These are phyloP conservation scores for Nyctereutes procyonoides DNA, from an alignment of 2,113 vertebrate species.

Conservation along the genomic window DNA sequence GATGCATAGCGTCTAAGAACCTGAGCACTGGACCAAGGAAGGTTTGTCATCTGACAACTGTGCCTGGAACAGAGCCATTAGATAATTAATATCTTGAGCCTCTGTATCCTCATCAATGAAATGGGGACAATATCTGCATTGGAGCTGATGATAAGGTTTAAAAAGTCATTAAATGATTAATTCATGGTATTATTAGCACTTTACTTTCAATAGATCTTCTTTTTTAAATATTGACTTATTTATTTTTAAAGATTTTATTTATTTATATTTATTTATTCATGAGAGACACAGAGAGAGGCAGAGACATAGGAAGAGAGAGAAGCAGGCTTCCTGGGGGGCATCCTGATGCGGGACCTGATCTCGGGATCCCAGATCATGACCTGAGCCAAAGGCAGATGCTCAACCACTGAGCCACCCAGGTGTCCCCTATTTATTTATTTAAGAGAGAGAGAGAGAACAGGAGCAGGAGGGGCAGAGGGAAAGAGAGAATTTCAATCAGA, in stretches of 20 bases:
- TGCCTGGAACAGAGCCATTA: background rate
- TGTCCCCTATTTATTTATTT: too few species aligned
- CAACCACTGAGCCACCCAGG: too few species aligned
- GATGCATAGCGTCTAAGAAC: background rate
- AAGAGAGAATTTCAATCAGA: background rate
- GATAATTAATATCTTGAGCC: background rate
- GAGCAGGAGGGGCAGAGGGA: background rate
- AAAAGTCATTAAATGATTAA: background rate
- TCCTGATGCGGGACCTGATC: too few species aligned
- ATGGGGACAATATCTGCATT: background rate
- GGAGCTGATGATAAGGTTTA: background rate
- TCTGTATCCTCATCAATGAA: background rate
- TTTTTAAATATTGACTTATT: background rate
- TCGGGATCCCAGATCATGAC: too few species aligned
- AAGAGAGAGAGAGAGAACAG: background rate
- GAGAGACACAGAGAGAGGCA: too few species aligned
- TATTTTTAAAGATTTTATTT: background rate
- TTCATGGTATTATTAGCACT: background rate
- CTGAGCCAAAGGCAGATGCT: too few species aligned
- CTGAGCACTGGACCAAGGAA: background rate
- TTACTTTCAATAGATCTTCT: slow-evolving; percentile 35
- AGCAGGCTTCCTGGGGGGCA: too few species aligned
- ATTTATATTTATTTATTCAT: background rate
- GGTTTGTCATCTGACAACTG: background rate
- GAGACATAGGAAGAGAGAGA: background rate